Conservation (phyloP, 1,140 invertebrate species). For the Neuroterus valhalla region DNA sequence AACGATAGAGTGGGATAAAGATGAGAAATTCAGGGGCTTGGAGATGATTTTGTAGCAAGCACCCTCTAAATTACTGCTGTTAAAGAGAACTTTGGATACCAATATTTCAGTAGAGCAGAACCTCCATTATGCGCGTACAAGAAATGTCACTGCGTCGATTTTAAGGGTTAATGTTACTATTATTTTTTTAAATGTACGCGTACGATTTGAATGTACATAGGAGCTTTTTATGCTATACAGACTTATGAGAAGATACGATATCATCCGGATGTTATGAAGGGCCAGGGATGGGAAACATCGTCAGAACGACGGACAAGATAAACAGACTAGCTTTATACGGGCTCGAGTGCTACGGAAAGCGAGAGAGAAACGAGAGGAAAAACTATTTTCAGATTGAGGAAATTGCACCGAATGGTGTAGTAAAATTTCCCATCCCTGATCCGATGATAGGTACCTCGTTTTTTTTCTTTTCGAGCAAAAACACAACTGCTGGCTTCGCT, state of each 20-base stretch:
- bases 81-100: not conserved
- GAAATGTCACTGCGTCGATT: not conserved
- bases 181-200: constrained; percentile 46
- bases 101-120: not conserved
- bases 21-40: not conserved
- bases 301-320: too few species aligned
- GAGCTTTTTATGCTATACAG: constrained; percentile 30
- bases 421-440: constrained; percentile 2
- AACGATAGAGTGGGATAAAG: not conserved
- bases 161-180: constrained; percentile 34
- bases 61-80: constrained; percentile 8
- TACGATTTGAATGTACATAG: constrained; percentile 44
- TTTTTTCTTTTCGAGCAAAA: constrained; percentile 11
- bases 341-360: not conserved
- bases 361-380: not conserved
- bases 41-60: constrained; percentile 13
- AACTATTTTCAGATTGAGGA: constrained; percentile 14
- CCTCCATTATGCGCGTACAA: constrained; percentile 5
- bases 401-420: constrained; percentile 9
- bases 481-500: not conserved
- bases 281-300: not conserved
- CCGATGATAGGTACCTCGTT: constrained; percentile 6
- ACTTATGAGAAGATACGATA: constrained; percentile 2
- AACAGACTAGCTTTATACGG: too few species aligned
- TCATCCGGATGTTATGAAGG: constrained; percentile 6